These are phyloP conservation scores for Anoplius nigerrimus DNA, from an alignment of 2,888 invertebrate species.

Conservation along the genomic window DNA sequence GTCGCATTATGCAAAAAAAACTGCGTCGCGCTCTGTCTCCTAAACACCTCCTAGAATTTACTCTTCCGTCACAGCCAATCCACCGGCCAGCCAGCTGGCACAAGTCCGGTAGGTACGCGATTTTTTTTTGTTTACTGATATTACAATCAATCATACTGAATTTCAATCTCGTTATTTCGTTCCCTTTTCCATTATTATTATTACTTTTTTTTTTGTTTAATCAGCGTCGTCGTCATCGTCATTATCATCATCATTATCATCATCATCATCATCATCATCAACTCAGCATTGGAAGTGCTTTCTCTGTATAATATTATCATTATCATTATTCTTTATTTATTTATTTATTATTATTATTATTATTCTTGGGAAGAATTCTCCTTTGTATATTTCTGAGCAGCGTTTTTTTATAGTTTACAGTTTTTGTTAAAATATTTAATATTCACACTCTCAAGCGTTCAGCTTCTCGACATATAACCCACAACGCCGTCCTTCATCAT, in stretches of 20 bases:
- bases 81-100: conserved; percentile 60
- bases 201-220: background rate
- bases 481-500: conserved; percentile 18
- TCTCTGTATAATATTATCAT: conserved; percentile 50
- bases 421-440: conserved; percentile 70
- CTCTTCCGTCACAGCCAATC: conserved; percentile 49
- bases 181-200: conserved; percentile 12
- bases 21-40: conserved; percentile 15
- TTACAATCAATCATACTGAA: conserved; percentile 52
- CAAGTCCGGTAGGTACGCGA: conserved; percentile 50
- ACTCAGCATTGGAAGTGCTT: conserved; percentile 61
- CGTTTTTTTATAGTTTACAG: conserved; percentile 65
- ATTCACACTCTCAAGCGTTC: conserved; percentile 71
- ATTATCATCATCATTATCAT: conserved; percentile 48
- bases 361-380: conserved; percentile 67
- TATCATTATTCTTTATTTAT: conserved; percentile 53
- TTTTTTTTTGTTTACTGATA: conserved; percentile 25
- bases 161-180: conserved; percentile 36
- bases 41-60: conserved; percentile 34
- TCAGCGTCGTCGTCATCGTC: too few relatives aligned
- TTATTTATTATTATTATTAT: conserved; percentile 54
- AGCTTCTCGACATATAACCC: conserved; percentile 63
- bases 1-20: too few relatives aligned
- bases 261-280: conserved; percentile 47
- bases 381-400: conserved; percentile 71